A percentile compares a stretch with the other conserved stretches of the same genome.
Conservation (phyloP, 2,113 vertebrate species). For the Oncorhynchus nerka region DNA sequence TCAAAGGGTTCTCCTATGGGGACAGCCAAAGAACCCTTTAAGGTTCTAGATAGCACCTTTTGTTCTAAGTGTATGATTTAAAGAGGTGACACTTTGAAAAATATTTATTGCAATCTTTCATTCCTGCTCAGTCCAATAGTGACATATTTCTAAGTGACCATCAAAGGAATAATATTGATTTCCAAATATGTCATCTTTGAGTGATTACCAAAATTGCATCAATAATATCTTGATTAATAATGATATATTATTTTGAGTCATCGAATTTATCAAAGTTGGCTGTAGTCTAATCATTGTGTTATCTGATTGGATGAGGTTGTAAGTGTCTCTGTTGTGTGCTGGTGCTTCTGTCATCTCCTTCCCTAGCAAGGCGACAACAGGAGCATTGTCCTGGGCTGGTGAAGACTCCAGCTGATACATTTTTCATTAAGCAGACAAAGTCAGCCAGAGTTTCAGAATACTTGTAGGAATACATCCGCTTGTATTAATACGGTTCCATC, state of each 20-base stretch:
- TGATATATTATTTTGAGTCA: too few relatives aligned
- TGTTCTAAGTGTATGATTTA: too few relatives aligned
- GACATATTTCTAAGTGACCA: too few relatives aligned
- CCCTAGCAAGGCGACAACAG: slow-evolving; percentile 10
- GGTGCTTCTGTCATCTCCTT: slow-evolving; percentile 11
- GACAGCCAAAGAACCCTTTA: too few relatives aligned
- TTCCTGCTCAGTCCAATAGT: too few relatives aligned
- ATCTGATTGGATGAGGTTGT: neutral
- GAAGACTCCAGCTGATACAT: slow-evolving; percentile 74
- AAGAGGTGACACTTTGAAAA: too few relatives aligned
- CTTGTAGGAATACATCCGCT: slow-evolving; percentile 68
- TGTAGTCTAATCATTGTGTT: neutral
- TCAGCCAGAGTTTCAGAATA: slow-evolving; percentile 67
- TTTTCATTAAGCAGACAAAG: slow-evolving; percentile 75
- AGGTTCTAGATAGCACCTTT: too few relatives aligned
- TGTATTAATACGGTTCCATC: slow-evolving; percentile 64
- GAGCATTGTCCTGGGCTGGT: slow-evolving; percentile 35
- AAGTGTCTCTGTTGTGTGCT: slow-evolving; percentile 2
- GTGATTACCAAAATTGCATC: neutral
- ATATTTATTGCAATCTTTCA: too few relatives aligned
- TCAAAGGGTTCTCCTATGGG: too few relatives aligned
- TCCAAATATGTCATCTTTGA: neutral
- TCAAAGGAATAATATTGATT: too few relatives aligned
- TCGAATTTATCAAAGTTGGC: too few relatives aligned
- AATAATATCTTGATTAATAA: too few relatives aligned